Conservation (phyloP, 2,888 invertebrate species). For the Eudasyphora cyanicolor region DNA sequence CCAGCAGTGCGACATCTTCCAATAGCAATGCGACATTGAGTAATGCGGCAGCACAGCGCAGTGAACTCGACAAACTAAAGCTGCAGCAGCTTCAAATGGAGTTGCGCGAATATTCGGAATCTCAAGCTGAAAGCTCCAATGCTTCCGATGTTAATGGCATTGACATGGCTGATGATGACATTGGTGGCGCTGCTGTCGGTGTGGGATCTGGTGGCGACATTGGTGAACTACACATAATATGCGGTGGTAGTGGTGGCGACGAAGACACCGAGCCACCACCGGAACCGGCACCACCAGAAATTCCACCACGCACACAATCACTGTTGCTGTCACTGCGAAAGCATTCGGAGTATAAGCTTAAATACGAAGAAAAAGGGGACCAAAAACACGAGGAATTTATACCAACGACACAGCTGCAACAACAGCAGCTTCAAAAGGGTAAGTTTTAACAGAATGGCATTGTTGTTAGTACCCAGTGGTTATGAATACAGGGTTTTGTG, state of each 20-base stretch:
- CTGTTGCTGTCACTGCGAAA: slow-evolving; percentile 82
- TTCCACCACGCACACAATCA: slow-evolving; percentile 92
- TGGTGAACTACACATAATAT: slow-evolving; percentile 57
- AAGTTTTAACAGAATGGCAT: slow-evolving; percentile 43
- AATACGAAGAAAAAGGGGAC: slow-evolving; percentile 79
- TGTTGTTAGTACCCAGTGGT: neutral
- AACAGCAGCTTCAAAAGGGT: slow-evolving; percentile 74
- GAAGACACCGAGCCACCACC: slow-evolving; percentile 86
- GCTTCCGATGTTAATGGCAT: slow-evolving; percentile 49
- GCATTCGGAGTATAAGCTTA: slow-evolving; percentile 79
- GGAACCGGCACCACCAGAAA: slow-evolving; percentile 92
- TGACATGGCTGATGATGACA: slow-evolving; percentile 56
- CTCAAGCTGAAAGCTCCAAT: slow-evolving; percentile 62
- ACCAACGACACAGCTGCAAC: slow-evolving; percentile 76
- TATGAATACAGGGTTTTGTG: neutral
- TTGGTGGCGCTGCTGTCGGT: slow-evolving; percentile 78
- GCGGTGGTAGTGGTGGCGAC: slow-evolving; percentile 65
- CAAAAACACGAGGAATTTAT: slow-evolving; percentile 80
- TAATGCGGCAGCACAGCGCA: slow-evolving; percentile 67
- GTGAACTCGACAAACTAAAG: slow-evolving; percentile 72
- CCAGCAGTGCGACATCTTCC: slow-evolving; percentile 80
- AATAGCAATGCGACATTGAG: slow-evolving; percentile 68
- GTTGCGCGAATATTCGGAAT: slow-evolving; percentile 71
- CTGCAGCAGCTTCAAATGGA: slow-evolving; percentile 73
- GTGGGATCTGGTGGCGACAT: slow-evolving; percentile 76